These are phyloP conservation scores for Thereva unica DNA, from an alignment of 2,888 invertebrate genomes.

Conservation along the genomic window DNA sequence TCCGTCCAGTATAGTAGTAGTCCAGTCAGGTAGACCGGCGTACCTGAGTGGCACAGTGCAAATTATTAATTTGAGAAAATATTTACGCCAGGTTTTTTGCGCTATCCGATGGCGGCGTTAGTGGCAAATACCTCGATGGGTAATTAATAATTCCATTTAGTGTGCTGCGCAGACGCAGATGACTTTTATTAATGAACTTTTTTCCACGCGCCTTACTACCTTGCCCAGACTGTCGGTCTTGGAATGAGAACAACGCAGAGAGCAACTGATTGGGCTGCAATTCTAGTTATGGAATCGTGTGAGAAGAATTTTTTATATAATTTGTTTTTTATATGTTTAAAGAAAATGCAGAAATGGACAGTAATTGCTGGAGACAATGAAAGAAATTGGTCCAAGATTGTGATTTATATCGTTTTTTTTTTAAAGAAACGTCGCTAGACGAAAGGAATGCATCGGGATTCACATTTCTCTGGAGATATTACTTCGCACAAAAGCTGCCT, in stretches of 20 bases:
- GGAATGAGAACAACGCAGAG: too few relatives aligned
- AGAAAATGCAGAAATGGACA: slow-evolving; percentile 1
- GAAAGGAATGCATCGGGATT: too few relatives aligned
- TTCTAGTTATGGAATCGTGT: not conserved
- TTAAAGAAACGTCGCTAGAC: too few relatives aligned
- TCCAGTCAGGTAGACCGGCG: too few relatives aligned
- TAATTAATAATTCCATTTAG: slow-evolving; percentile 9
- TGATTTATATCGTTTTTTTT: too few relatives aligned
- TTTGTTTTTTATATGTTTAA: slow-evolving; percentile 12
- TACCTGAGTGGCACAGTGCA: not conserved
- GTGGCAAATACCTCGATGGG: slow-evolving; percentile 3
- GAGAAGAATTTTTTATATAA: not conserved
- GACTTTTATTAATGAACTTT: slow-evolving; percentile 4
- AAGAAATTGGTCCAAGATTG: not conserved
- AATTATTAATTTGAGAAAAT: slow-evolving; percentile 12
- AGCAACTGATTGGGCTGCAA: too few relatives aligned
- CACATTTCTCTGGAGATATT: too few relatives aligned
- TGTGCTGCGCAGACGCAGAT: not conserved
- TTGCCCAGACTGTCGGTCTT: too few relatives aligned
- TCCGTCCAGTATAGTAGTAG: too few relatives aligned
- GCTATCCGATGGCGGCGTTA: not conserved
- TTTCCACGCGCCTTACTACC: not conserved
- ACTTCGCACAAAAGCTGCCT: too few relatives aligned
- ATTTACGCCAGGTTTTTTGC: not conserved
- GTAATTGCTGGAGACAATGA: not conserved